Percentiles rank a stretch among this genome's conserved stretches.
Conservation (phyloP, 2,797 vertebrate species). For the Eutrigla gurnardus region DNA sequence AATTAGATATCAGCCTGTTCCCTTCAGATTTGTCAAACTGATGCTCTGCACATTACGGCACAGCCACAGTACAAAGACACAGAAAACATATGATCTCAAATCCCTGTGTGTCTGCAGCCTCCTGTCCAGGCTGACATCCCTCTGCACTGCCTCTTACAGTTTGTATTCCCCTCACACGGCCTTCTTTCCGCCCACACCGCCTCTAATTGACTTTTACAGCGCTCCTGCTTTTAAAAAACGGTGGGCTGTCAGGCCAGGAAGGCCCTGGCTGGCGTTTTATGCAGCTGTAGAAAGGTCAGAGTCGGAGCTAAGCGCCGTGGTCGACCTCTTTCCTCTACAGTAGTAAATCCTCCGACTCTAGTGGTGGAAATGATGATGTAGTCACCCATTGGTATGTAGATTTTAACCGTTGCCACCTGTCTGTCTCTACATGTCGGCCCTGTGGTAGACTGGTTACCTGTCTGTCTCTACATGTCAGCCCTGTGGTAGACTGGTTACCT, state of each 20-base stretch:
- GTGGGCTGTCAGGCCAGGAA: conserved; percentile 34
- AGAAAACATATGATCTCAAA: too few relatives aligned
- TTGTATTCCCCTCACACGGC: conserved; percentile 23
- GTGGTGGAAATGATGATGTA: conserved; percentile 8
- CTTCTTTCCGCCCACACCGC: conserved; percentile 30
- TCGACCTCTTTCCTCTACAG: neutral
- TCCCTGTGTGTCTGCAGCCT: neutral
- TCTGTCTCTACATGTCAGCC: too few relatives aligned
- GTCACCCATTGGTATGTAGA: too few relatives aligned
- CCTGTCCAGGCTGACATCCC: conserved; percentile 25
- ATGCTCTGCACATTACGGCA: conserved; percentile 17
- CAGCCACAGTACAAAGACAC: conserved; percentile 15
- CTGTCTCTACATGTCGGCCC: too few relatives aligned
- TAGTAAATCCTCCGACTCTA: conserved; percentile 30
- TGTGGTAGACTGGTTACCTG: too few relatives aligned
- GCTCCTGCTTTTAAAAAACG: conserved; percentile 44
- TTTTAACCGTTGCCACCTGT: too few relatives aligned
- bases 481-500: too few relatives aligned
- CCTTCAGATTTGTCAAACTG: conserved; percentile 43
- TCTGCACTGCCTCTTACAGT: conserved; percentile 19
- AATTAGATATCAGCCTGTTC: conserved; percentile 63
- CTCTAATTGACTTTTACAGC: conserved; percentile 60
- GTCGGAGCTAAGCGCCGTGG: conserved; percentile 29
- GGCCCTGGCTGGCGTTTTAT: conserved; percentile 52
- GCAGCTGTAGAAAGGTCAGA: conserved; percentile 60